Percentiles rank a stretch among this genome's conserved stretches.
Conservation (phyloP, 2,888 invertebrate genomes). For the Phortica magna region DNA sequence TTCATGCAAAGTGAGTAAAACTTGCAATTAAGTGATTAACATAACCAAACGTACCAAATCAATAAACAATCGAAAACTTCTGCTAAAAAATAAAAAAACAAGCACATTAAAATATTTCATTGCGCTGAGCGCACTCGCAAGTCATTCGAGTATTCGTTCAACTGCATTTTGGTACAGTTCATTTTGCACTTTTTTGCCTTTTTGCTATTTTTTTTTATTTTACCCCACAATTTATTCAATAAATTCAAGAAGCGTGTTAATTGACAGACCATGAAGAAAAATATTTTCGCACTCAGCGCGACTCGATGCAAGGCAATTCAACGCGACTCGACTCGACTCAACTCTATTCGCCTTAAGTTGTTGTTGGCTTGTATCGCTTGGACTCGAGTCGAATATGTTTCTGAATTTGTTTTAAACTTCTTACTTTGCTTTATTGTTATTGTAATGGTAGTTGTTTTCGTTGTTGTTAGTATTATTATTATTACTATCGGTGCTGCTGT, state of each 20-base stretch:
- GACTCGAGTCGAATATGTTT: not conserved
- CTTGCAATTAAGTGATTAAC: too few species aligned
- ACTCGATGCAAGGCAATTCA: conserved; percentile 1
- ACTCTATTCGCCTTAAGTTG: not conserved
- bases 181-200: conserved; percentile 48
- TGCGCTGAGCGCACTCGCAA: not conserved
- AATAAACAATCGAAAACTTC: too few species aligned
- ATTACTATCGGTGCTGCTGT: not conserved
- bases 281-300: conserved; percentile 28
- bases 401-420: not conserved
- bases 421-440: not conserved
- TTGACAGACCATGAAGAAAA: conserved; percentile 70
- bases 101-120: too few species aligned
- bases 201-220: conserved; percentile 56
- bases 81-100: too few species aligned
- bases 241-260: conserved; percentile 72
- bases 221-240: conserved; percentile 65
- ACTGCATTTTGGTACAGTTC: conserved; percentile 13
- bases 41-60: too few species aligned
- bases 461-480: not conserved
- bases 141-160: not conserved
- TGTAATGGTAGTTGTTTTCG: not conserved
- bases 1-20: too few species aligned
- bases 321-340: not conserved
- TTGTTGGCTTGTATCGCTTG: not conserved